A percentile compares a stretch with the other conserved stretches of the same genome.
Evolutionary conservation across 53 echinoderm and acorn worm species (phyloP).

Genomic region (Mesocentrotus franciscanus): DNA sequence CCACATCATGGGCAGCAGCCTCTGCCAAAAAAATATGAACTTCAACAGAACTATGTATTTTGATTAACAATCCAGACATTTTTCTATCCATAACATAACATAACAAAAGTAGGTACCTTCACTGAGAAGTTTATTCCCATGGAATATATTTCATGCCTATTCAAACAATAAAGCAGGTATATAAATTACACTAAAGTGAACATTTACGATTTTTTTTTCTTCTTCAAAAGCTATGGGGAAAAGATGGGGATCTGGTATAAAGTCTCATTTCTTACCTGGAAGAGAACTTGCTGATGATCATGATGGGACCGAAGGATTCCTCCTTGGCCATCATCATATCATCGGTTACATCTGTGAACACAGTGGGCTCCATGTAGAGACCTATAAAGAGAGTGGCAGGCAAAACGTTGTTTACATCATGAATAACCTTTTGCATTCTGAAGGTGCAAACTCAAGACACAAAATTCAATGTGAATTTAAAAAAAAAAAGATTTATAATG

Average conservation of each 20-base stretch:
- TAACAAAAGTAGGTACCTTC: background rate
- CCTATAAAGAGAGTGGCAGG: conserved; percentile 56
- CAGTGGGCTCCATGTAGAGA: conserved; percentile 98
- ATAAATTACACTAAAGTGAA: too few relatives aligned
- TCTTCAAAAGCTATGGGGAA: too few relatives aligned
- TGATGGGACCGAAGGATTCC: conserved; percentile 98
- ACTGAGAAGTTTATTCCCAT: background rate
- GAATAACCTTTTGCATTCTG: background rate
- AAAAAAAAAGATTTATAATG: too few relatives aligned
- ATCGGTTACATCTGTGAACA: conserved; percentile 91
- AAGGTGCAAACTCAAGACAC: background rate
- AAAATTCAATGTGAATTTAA: background rate
- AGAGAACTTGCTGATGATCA: conserved; percentile 94
- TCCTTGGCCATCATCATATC: conserved; percentile 93
- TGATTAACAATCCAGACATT: background rate
- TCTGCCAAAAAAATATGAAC: too few relatives aligned
- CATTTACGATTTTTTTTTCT: too few relatives aligned
- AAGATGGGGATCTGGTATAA: background rate
- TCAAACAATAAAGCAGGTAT: background rate
- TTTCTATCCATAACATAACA: background rate
- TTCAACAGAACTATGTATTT: too few relatives aligned
- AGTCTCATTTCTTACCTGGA: conserved; percentile 67
- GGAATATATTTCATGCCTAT: background rate
- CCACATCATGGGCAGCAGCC: too few relatives aligned
- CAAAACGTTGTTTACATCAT: background rate